Base-by-base conservation (phyloP, 2,113 vertebrate species). In the Thymallus thymallus region DNA sequence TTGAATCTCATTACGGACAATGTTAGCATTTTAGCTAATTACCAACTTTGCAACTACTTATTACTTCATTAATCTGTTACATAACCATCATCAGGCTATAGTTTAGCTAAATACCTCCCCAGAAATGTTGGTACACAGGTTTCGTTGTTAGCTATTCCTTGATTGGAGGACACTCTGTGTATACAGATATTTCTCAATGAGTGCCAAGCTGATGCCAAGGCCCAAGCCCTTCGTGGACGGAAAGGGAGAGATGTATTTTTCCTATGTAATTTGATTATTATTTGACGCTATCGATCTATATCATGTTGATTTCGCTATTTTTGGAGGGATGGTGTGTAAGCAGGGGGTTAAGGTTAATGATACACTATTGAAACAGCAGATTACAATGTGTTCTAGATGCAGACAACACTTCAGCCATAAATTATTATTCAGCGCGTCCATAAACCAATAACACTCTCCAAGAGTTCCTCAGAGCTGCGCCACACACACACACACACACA, bases 311-410 rank as follows among this genome's bases (percentile, higher is more conserved):
- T 23, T 46, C 29, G 55, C 5, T 35, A 46, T 6, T 23, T 6
- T 22, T 30, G 30, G 20, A 0, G 24, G 16, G 5, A 16, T 26
- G 3, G 12, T 55, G 1, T 29, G 14, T 0, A 1, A 1, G 5
- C 75, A 58, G 74, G 64, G 73, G 41, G 65, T 55, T 66, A 5
- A 51, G 72, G 23, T 61, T 67, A 69, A 76, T 76, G 14, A 63
- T 68, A 14, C 12, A 68, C n/a, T 16, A 1, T 3, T 20, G 61
- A 72, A 78, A 75, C 64, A 68, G 68, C 51, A 13, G 13, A 16
- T 79, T 48, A 71, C 74, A 77, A 66, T 22, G 35, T 75, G 80
- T 67, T 76, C 74, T 72, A 26, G 55, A 80, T 26, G 46, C 24
- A 46, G 41, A 66, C 56, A 45, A 73, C 76, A 62, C 10, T 66